Conservation (phyloP, 2,888 invertebrate genomes). For the Ecdyonurus torrentis region DNA sequence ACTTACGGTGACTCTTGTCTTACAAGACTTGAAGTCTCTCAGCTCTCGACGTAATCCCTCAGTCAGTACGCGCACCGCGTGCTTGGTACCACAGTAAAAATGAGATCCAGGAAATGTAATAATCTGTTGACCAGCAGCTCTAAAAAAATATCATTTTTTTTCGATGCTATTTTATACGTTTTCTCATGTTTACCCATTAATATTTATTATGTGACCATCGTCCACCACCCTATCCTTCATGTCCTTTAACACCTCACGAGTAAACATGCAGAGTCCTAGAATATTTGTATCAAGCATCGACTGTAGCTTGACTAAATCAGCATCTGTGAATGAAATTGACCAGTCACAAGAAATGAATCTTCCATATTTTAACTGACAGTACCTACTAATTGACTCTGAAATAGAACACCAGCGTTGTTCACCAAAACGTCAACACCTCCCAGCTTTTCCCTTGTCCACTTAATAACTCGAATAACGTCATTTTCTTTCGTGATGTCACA, state of each 20-base stretch:
- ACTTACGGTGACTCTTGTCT: too few relatives aligned
- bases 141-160: too few relatives aligned
- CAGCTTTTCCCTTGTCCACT: background rate
- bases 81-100: too few relatives aligned
- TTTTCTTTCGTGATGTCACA: background rate
- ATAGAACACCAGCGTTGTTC: background rate
- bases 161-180: too few relatives aligned
- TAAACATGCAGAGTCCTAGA: background rate
- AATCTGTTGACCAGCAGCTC: too few relatives aligned
- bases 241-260: background rate
- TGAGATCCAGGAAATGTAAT: too few relatives aligned
- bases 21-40: too few relatives aligned
- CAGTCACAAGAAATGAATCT: too few relatives aligned
- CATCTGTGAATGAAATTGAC: background rate
- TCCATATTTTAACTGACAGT: background rate
- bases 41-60: too few relatives aligned
- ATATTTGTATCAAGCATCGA: background rate
- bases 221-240: background rate
- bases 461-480: background rate
- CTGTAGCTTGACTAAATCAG: background rate
- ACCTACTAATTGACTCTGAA: background rate
- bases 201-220: background rate
- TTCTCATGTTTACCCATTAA: background rate
- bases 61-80: too few relatives aligned
- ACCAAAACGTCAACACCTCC: background rate